Base-by-base conservation (phyloP, 2,888 invertebrate genomes). In the Eristalis pertinax region DNA sequence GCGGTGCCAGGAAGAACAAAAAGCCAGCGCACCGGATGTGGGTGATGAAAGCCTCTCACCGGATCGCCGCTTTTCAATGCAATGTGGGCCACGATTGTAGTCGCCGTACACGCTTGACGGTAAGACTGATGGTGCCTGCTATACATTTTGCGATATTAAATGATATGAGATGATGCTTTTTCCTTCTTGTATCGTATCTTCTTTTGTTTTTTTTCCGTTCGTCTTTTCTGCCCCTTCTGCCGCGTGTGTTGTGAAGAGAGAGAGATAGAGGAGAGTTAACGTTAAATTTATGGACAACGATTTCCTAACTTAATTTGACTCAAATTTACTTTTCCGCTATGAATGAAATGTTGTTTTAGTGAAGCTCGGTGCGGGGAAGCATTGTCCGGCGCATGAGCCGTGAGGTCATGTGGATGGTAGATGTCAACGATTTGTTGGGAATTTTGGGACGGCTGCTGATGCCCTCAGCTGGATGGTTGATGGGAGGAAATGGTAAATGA, bases 21-120 rank as follows among this genome's bases (percentile, higher is more conserved):
- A 56, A 64, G 15, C 22, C 29, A 60, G 32, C n/a, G n/a, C 79
- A 79, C 72, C 79, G 79, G 79, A 79, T 73, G 79, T 79, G 79
- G 79, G 79, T 73, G 79, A 79, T 73, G 79, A 73, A 79, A 79
- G 79, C 60, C 64, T 65, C 26, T 29, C 63, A 43, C 29, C 24
- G 43, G 63, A 74, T 56, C 22, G 64, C 24, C 72, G 43, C 73
- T 73, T 79, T 65, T 67, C 73, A 79, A 60, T 79, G 67, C 67
- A 65, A 79, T 79, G 72, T 79, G 72, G 72, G 43, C 7, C 79
- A 79, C 72, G 65, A 67, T 72, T 24, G 58, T 24, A 5, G 26
- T 13, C 60, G 7, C 19, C 19, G 50, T 50, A 19, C 63, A 26
- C n/a, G n/a, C 32, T 68, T 62, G 32, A 43, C 35, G 19, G 73